phyloP scores from a whole-genome alignment of 1,140 invertebrate species.

The Drosophila baimaii region DNA sequence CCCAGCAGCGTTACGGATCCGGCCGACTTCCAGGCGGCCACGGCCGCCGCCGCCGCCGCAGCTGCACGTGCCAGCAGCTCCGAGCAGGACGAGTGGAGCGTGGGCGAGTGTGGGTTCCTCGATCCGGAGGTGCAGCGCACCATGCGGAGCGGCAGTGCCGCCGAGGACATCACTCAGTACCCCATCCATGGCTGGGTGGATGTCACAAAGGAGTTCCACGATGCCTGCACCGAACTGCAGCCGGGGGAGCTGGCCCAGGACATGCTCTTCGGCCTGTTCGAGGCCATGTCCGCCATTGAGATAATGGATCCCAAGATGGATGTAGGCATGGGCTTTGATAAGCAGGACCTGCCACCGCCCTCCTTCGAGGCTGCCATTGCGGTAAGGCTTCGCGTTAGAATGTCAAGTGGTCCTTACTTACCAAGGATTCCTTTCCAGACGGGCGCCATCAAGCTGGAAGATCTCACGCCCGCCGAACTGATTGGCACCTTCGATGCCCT shows the following conservation, averaged over 20 bases:
- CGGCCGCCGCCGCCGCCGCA: slow-evolving; percentile 67
- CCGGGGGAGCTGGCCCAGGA: slow-evolving; percentile 96
- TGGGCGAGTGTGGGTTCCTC: slow-evolving; percentile 64
- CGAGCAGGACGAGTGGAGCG: slow-evolving; percentile 62
- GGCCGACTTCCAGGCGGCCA: slow-evolving; percentile 68
- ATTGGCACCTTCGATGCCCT: slow-evolving; percentile 97
- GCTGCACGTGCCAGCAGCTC: slow-evolving; percentile 57
- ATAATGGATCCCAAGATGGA: slow-evolving; percentile 99
- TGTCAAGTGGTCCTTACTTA: neutral
- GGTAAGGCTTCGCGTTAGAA: slow-evolving; percentile 84
- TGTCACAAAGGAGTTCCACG: slow-evolving; percentile 89
- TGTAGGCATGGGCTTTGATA: slow-evolving; percentile 98
- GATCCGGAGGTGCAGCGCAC: slow-evolving; percentile 71
- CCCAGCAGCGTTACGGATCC: slow-evolving; percentile 43
- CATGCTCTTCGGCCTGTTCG: slow-evolving; percentile 96
- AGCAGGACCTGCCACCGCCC: slow-evolving; percentile 92
- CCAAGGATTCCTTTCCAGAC: slow-evolving; percentile 84
- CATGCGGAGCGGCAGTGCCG: slow-evolving; percentile 59
- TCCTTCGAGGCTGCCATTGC: slow-evolving; percentile 94
- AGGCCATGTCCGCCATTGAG: slow-evolving; percentile 99
- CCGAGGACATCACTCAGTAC: slow-evolving; percentile 76
- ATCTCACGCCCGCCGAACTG: slow-evolving; percentile 89
- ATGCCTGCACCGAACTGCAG: slow-evolving; percentile 90
- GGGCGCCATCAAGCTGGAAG: slow-evolving; percentile 91
- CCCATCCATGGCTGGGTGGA: slow-evolving; percentile 87